Conservation (phyloP, 1,140 invertebrate species). For the Asbolus verrucosus region DNA sequence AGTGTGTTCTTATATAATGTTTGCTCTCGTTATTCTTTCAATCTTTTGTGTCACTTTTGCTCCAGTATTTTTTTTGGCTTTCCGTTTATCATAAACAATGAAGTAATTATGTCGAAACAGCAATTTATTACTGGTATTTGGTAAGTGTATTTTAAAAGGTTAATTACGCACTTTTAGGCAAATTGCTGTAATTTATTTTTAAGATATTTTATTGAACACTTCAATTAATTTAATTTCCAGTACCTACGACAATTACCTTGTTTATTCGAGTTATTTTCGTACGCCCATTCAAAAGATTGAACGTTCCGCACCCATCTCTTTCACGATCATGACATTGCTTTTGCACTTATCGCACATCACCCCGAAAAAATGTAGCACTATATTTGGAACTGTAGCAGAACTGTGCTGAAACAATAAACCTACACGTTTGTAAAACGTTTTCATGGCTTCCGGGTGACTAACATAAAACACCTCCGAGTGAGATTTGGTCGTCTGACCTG, state of each 20-base stretch:
- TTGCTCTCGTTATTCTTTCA: conserved; percentile 44
- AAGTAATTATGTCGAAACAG: conserved; percentile 42
- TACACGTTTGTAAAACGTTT: too few relatives aligned
- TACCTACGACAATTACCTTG: conserved; percentile 34
- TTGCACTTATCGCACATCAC: background rate
- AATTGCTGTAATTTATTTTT: conserved; percentile 34
- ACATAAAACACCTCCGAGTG: too few relatives aligned
- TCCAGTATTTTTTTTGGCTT: conserved; percentile 38
- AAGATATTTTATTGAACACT: conserved; percentile 31
- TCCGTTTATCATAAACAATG: conserved; percentile 44
- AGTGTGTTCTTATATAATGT: conserved; percentile 44
- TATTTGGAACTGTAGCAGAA: too few relatives aligned
- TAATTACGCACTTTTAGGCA: conserved; percentile 37
- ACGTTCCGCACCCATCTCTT: conserved; percentile 17
- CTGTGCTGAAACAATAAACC: too few relatives aligned
- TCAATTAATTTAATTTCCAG: conserved; percentile 31
- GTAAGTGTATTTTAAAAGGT: conserved; percentile 33
- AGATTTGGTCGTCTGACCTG: too few relatives aligned
- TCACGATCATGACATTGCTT: conserved; percentile 12
- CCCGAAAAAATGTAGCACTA: background rate
- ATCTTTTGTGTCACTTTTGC: conserved; percentile 44
- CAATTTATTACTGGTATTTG: conserved; percentile 35
- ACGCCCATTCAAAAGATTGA: conserved; percentile 23
- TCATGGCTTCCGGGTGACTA: background rate
- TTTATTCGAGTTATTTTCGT: conserved; percentile 17